These are phyloP conservation scores for Anomalospiza imberbis DNA, from an alignment of 2,797 vertebrate genomes.

Conservation along the genomic window DNA sequence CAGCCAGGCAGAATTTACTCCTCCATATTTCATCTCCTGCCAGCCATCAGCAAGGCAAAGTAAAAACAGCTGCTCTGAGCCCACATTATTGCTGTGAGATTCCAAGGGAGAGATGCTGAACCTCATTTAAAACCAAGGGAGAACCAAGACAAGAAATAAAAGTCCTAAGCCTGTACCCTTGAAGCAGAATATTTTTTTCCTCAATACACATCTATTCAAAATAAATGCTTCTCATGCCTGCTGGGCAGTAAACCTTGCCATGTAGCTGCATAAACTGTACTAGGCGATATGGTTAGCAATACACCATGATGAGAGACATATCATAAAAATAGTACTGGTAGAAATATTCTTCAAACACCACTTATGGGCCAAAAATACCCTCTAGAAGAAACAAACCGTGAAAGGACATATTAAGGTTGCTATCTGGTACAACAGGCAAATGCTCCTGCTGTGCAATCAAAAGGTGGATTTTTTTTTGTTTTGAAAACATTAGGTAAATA, in stretches of 20 bases:
- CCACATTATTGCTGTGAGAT: conserved; percentile 1
- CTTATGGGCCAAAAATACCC: conserved; percentile 19
- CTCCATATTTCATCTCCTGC: conserved; percentile 18
- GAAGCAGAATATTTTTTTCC: neutral
- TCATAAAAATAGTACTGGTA: conserved; percentile 4
- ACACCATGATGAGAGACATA: neutral
- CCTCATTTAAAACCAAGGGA: conserved; percentile 2
- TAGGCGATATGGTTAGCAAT: neutral
- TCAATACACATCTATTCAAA: neutral
- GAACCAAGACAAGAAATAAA: neutral
- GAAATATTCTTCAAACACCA: conserved; percentile 13
- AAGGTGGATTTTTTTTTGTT: neutral
- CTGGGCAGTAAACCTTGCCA: neutral
- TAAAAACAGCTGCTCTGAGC: conserved; percentile 20
- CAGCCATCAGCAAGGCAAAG: conserved; percentile 1
- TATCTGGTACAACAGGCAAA: neutral
- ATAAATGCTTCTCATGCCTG: neutral
- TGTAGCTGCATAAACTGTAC: neutral
- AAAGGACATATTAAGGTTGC: conserved; percentile 20
- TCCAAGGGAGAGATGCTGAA: conserved; percentile 5
- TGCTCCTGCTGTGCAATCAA: conserved; percentile 22
- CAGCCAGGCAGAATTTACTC: neutral
- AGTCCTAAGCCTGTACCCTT: neutral
- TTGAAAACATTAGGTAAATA: conserved; percentile 9
- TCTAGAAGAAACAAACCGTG: neutral